Conservation (phyloP, 2,113 vertebrate genomes). For the Semicossyphus pulcher region DNA sequence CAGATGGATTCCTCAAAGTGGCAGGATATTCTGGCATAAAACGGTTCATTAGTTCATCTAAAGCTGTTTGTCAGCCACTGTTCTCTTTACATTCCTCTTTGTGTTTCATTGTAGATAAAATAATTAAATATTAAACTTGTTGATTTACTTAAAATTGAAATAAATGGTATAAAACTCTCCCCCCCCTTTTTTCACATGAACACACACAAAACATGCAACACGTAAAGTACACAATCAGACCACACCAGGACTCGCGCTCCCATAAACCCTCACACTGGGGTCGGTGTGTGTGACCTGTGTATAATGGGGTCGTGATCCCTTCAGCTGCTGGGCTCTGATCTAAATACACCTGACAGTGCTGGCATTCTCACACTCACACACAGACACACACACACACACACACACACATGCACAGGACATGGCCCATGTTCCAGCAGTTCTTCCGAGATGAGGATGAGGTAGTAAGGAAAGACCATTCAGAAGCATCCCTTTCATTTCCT, state of each 20-base stretch:
- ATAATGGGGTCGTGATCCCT: constrained; percentile 56
- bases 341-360: constrained; percentile 49
- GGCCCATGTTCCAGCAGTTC: not conserved
- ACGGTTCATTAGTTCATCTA: constrained; percentile 1
- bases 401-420: not conserved
- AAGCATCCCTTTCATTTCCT: no score
- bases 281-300: constrained; percentile 36
- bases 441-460: no score
- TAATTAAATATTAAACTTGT: not conserved
- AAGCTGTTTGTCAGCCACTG: no score
- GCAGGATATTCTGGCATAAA: not conserved
- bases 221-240: constrained; percentile 28
- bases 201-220: not conserved
- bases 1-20: not conserved
- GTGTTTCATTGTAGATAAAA: no score
- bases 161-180: not conserved
- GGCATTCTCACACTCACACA: not conserved
- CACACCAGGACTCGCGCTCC: constrained; percentile 4
- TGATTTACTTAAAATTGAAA: not conserved
- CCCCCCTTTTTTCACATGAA: not conserved
- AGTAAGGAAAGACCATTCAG: no score
- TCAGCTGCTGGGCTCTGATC: constrained; percentile 35
- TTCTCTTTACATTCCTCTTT: no score
- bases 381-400: not conserved
- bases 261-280: not conserved